Percentiles rank a stretch among this genome's conserved stretches.
These are phyloP conservation scores for Leuctra nigra DNA, from an alignment of 2,888 invertebrate species.

Conservation along the genomic window DNA sequence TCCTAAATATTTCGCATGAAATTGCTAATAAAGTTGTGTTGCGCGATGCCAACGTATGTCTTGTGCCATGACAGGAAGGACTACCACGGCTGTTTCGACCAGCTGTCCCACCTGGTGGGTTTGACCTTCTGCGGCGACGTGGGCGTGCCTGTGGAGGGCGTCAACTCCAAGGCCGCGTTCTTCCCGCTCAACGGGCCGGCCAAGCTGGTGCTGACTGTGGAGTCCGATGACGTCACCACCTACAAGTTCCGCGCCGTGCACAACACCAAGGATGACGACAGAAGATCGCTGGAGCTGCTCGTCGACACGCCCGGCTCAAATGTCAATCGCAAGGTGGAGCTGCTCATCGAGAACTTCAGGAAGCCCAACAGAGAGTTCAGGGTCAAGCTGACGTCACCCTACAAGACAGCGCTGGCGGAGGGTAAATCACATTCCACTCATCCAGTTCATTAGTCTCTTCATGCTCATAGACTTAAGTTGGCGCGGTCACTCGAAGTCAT, in stretches of 20 bases:
- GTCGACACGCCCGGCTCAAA: conserved; percentile 61
- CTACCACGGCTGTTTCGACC: conserved; percentile 63
- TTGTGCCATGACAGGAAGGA: conserved; percentile 34
- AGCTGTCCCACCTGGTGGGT: conserved; percentile 59
- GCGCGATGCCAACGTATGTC: background rate
- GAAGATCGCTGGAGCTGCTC: conserved; percentile 36
- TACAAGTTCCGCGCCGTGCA: conserved; percentile 55
- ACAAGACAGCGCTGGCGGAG: conserved; percentile 38
- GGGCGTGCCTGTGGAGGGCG: conserved; percentile 47
- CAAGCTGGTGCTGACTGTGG: conserved; percentile 55
- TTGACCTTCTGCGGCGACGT: conserved; percentile 64
- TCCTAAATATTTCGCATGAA: too few relatives aligned
- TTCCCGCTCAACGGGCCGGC: conserved; percentile 62
- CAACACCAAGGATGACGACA: conserved; percentile 31
- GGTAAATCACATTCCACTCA: too few relatives aligned
- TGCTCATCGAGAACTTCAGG: conserved; percentile 14
- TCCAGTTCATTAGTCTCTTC: too few relatives aligned
- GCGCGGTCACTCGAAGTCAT: too few relatives aligned
- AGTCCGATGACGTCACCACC: conserved; percentile 58
- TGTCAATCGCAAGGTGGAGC: conserved; percentile 45
- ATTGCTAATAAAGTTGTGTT: background rate
- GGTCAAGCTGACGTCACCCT: conserved; percentile 20
- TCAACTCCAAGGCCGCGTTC: conserved; percentile 42
- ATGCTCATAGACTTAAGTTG: too few relatives aligned
- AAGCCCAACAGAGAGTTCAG: conserved; percentile 18